Base-by-base conservation (phyloP, 2,797 vertebrate genomes). In the Luscinia luscinia region DNA sequence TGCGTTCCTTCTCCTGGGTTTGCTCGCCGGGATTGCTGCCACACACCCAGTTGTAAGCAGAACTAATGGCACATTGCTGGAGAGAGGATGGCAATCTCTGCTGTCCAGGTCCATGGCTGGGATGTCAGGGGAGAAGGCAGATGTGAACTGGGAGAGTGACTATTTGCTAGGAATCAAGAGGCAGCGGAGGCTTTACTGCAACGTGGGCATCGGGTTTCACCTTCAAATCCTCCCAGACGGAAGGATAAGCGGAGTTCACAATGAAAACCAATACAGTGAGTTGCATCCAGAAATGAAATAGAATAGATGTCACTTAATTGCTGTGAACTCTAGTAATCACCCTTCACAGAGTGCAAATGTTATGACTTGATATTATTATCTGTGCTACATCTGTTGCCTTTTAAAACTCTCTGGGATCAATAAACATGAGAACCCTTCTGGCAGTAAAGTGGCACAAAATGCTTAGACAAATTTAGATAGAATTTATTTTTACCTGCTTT, bases 121-220 rank as follows among this genome's bases (percentile, higher is more conserved):
- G 94, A 98, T 99, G 94, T 98, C 99, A 95, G 98, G 98, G 97
- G 98, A 99, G 96, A 98, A 98, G 90, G 98, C 98, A 90, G 98
- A 98, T 95, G 98, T 97, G 96, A 98, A 98, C 96, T 99, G 99
- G 99, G 99, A 99, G 97, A 98, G 97, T 82, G 98, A 99, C 98
- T 99, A 99, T 97, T 98, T 99, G 98, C 98, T 99, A 98, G 99
- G 99, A 95, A 99, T 99, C 98, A 99, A 99, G 97, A 97, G 99
- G 96, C 98, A 99, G 96, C 98, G 99, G 97, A 98, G 98, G 97
- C 99, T 99, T 96, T 99, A 99, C 98, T 99, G 99, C 98, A 99
- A 99, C 97, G 98, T 99, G 97, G 99, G 99, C 98, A 99, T 99
- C 97, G 99, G 99, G 97, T 99, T 99, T 97, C 99, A 99, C 98